Base-by-base conservation (phyloP, 2,797 vertebrate species). In the Merluccius polli region DNA sequence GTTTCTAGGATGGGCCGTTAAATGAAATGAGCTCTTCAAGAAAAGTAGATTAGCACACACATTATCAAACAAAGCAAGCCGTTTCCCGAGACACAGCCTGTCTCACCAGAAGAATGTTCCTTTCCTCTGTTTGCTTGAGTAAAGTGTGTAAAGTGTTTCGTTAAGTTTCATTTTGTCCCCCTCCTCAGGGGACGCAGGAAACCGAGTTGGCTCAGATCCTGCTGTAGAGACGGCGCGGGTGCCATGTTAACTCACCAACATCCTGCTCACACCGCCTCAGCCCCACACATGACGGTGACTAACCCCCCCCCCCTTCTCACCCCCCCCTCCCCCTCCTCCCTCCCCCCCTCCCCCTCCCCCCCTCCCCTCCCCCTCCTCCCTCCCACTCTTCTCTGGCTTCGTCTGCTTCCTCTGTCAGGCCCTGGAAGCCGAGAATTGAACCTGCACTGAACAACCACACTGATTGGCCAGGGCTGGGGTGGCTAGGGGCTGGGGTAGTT, bases 241-340 rank as follows among this genome's bases (percentile, higher is more conserved):
- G 75, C 81, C 78, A 70, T 91, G 90, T 92, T 92, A 91, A 89
- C 87, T 85, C 85, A 88, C 81, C 74, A 87, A 88, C 90, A 91
- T 93, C 90, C 90, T 92, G 89, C 85, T 74, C 79, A 85, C 87
- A 88, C 85, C 89, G 82, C 80, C 73, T 80, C 82, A 83, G 79
- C 81, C 87, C 83, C 29, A 71, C 84, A 76, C 80, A 77, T 75
- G 83, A 84, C 84, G 89, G 80, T 89, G 87, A 90, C 86, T 90
- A 88, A 92, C 89, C 90, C 87, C 18, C 38, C 85, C 88, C 87
- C 88, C 89, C 90, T 92, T 91, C 83, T 86, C 81, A 77, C 77
- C 74, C 71, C 29, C 83, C 87, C 79, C 78, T 84, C 81, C 75
- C 81, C 81, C 82, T 81, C 82, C 83, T 83, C 88, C 87, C 44